Evolutionary conservation across 2,888 invertebrate genomes (phyloP).

Genomic region (Conistra vaccinii): DNA sequence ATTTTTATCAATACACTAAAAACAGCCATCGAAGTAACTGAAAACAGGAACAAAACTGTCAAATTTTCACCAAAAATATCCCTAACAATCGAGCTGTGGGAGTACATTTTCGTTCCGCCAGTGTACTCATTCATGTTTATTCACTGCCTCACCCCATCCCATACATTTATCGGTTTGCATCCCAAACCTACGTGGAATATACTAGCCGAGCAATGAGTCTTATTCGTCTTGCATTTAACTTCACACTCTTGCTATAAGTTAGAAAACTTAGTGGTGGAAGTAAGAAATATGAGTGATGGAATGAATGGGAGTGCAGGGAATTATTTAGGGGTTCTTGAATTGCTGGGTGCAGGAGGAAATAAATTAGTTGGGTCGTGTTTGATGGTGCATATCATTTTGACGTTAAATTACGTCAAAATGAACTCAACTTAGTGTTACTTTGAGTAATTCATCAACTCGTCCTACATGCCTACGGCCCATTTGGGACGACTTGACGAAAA

Average conservation of each 20-base stretch:
- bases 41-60: slow-evolving; percentile 6
- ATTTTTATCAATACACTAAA: slow-evolving; percentile 7
- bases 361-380: background rate
- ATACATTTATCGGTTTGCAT: slow-evolving; percentile 87
- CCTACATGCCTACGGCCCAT: too few species aligned
- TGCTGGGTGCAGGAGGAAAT: background rate
- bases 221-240: slow-evolving; percentile 85
- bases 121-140: slow-evolving; percentile 77
- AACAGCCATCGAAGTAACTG: background rate
- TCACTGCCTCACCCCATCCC: slow-evolving; percentile 78
- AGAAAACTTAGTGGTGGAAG: slow-evolving; percentile 56
- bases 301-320: slow-evolving; percentile 26
- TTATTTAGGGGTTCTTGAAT: slow-evolving; percentile 42
- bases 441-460: too few species aligned
- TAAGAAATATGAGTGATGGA: slow-evolving; percentile 61
- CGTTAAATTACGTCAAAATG: background rate
- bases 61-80: slow-evolving; percentile 24
- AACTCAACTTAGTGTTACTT: too few species aligned
- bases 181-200: slow-evolving; percentile 80
- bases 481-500: too few species aligned
- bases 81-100: slow-evolving; percentile 29
- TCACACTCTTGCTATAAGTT: slow-evolving; percentile 75
- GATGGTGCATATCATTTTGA: too few species aligned
- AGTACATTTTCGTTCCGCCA: slow-evolving; percentile 50
- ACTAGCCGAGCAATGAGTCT: slow-evolving; percentile 70